Base-by-base conservation (phyloP, 2,888 invertebrate genomes). In the Peribatodes rhomboidaria region DNA sequence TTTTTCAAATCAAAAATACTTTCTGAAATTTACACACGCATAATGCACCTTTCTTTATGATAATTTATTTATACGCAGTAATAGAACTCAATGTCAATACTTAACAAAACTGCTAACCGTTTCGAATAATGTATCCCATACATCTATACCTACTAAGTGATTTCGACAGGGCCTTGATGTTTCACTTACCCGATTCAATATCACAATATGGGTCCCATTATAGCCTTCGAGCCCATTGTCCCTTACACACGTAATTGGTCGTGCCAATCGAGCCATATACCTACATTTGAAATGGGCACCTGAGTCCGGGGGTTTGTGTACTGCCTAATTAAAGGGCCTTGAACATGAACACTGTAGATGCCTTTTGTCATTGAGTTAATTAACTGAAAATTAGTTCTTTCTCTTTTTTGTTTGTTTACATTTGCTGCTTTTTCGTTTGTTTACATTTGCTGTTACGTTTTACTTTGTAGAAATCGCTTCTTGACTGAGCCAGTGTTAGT, bases 281-380 rank as follows among this genome's bases (percentile, higher is more conserved):
- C 27, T 27, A 69, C 70, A 66, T 78, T 80, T 76, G 73, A 71
- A 79, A 80, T 78, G 73, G 73, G 72, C 72, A 77, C 76, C 77
- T 73, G 75, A 57, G 67, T 56, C 61, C 44, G 70, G 72, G 61
- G 81, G 78, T 83, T 82, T 83, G 78, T 80, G 75, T 82, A 78
- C 72, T 71, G 72, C 70, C 78, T 83, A 83, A 85, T 86, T 85
- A 83, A 71, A 63, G 74, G 72, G 76, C 71, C 79, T 75, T 74
- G 76, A 78, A 78, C 74, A 73, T 74, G 76, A 78, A 78, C 74
- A 73, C 64, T 63, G 58, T 41, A 39, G 41, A 35, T 55, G 60
- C 39, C 44, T 52, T 65, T 60, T 52, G 39, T 56, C 54, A 55
- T 41, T 20, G 27, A 44, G n/a, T 59, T 42, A 46, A 60, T 65